Conservation (phyloP, 2,113 vertebrate genomes). For the Pao palembangensis region DNA sequence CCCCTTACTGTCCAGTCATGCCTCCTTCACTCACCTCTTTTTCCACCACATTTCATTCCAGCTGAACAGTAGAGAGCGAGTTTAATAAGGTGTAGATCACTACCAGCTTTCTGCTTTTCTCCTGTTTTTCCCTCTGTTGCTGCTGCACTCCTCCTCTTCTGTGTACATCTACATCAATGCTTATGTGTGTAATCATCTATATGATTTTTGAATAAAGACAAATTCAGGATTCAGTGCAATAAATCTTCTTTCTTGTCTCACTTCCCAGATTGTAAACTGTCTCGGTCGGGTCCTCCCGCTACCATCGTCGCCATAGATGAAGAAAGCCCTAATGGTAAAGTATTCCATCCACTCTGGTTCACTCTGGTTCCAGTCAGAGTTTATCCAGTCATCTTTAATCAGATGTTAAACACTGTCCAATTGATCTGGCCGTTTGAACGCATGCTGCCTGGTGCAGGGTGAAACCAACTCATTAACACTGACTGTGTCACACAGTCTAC, state of each 20-base stretch:
- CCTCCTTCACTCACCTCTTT: constrained; percentile 17
- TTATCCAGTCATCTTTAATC: neutral
- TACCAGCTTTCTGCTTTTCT: too few species aligned
- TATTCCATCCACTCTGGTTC: neutral
- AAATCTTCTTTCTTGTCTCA: constrained; percentile 10
- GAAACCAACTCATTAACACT: constrained; percentile 39
- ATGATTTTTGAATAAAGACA: too few species aligned
- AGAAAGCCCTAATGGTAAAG: constrained; percentile 92
- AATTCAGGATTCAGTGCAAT: neutral
- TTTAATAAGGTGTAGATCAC: too few species aligned
- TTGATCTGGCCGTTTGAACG: constrained; percentile 18
- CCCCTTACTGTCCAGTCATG: constrained; percentile 3
- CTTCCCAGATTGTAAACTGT: constrained; percentile 90
- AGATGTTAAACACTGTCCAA: constrained; percentile 12
- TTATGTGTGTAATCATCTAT: too few species aligned
- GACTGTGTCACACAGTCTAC: constrained; percentile 25
- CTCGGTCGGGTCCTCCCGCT: constrained; percentile 89
- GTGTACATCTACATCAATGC: too few species aligned
- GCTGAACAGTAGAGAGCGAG: too few species aligned
- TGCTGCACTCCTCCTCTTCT: too few species aligned
- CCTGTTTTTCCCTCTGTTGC: neutral
- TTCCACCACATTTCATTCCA: constrained; percentile 9
- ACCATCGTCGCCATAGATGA: constrained; percentile 98
- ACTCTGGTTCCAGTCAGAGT: neutral
- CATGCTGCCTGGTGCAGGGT: constrained; percentile 20